Conservation (phyloP, 2,888 invertebrate species). For the Ariolimax columbianus region DNA sequence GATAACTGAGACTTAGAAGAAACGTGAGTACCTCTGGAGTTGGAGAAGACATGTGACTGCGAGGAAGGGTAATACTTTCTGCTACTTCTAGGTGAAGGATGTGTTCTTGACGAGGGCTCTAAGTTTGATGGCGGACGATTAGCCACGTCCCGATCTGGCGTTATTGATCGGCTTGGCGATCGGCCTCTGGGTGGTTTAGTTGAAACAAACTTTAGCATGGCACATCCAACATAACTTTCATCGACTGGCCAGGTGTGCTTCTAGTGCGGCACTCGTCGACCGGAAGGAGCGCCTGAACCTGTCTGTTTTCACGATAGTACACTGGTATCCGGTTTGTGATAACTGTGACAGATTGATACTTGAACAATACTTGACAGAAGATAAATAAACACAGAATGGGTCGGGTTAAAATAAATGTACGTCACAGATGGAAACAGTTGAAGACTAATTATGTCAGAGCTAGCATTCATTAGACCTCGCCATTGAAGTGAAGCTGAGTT, state of each 20-base stretch:
- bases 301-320: too few relatives aligned
- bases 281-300: too few relatives aligned
- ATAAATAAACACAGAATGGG: too few relatives aligned
- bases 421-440: too few relatives aligned
- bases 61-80: constrained; percentile 14
- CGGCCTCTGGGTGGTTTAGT: constrained; percentile 65
- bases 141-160: constrained; percentile 38
- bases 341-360: too few relatives aligned
- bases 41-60: not conserved
- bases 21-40: not conserved
- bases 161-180: constrained; percentile 42
- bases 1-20: not conserved
- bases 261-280: not conserved
- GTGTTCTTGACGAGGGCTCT: not conserved
- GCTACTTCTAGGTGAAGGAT: constrained; percentile 22
- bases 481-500: too few relatives aligned
- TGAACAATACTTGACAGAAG: too few relatives aligned
- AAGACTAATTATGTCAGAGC: too few relatives aligned
- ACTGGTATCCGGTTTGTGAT: too few relatives aligned
- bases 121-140: constrained; percentile 16
- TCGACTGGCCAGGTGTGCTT: not conserved
- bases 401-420: too few relatives aligned
- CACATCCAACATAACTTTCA: constrained; percentile 20
- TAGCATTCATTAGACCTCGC: too few relatives aligned
- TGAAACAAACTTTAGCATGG: constrained; percentile 71